A percentile compares a stretch with the other conserved stretches of the same genome.
phyloP scores from a whole-genome alignment of 2,888 invertebrate species.

The Calliphora vomitoria region DNA sequence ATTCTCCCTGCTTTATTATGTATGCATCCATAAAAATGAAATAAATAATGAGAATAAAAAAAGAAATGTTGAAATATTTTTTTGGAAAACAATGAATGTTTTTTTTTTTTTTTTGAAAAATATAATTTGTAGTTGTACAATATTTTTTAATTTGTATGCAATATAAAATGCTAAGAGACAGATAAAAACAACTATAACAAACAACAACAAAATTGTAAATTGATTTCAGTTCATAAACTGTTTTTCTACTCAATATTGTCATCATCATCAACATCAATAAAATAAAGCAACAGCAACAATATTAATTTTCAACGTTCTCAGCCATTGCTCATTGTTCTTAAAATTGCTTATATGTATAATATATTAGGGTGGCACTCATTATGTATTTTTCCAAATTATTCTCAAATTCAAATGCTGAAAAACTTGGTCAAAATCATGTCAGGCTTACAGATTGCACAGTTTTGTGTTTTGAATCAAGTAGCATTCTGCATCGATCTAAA shows the following conservation, averaged over 20 bases:
- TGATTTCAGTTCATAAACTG: constrained; percentile 68
- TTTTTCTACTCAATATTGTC: constrained; percentile 60
- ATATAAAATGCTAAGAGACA: constrained; percentile 51
- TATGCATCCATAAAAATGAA: constrained; percentile 27
- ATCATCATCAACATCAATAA: constrained; percentile 29
- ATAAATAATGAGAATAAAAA: constrained; percentile 33
- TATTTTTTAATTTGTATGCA: constrained; percentile 61
- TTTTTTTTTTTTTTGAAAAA: too few relatives aligned
- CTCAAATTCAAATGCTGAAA: too few relatives aligned
- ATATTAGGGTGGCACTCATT: not conserved
- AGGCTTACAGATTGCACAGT: too few relatives aligned
- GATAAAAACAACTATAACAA: constrained; percentile 28
- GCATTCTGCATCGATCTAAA: too few relatives aligned
- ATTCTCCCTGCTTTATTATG: not conserved
- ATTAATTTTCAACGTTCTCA: not conserved
- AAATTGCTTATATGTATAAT: constrained; percentile 27
- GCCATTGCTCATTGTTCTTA: constrained; percentile 39
- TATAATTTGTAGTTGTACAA: too few relatives aligned
- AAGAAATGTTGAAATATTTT: constrained; percentile 45
- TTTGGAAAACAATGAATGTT: constrained; percentile 40
- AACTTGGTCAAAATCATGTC: too few relatives aligned
- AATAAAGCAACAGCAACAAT: not conserved
- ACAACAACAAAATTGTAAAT: constrained; percentile 60
- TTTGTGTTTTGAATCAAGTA: too few relatives aligned
- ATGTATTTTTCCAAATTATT: too few relatives aligned